Base-by-base conservation (phyloP, 2,113 vertebrate species). In the Periophthalmodon schlosseri region DNA sequence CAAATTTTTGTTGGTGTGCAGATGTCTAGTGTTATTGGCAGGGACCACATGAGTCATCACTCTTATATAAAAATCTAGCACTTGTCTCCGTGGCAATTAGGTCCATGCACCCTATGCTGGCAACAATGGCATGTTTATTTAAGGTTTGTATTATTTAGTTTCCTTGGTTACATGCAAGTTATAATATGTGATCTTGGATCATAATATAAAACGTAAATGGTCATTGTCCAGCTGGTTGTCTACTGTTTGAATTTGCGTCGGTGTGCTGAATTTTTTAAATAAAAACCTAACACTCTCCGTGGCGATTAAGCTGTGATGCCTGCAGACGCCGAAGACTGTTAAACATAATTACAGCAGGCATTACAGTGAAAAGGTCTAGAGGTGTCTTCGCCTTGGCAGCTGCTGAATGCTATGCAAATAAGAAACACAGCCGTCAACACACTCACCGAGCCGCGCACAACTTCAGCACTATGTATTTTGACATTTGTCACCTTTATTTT, bases 401-500 rank as follows among this genome's bases (percentile, higher is more conserved):
- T 21, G 34, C 34, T 39, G 34, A 65, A 65, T 18, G 34, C 63
- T 44, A 65, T 44, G 63, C 34, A 65, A 65, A 65, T 44, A 21
- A 21, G 34, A 39, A 65, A 65, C 34, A n/a, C 61, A 39, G 63
- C 61, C 63, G 63, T 36, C 63, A 16, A 63, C 60, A 39, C 63
- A 65, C 33, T 65, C 60, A 34, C 28, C 6, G 28, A 63, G 34
- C 34, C 63, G n/a, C 33, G 57, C 21, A n/a, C 63, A n/a, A 44
- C 63, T 39, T 39, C 10, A n/a, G 63, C 63, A 39, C 33, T n/a
- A 16, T 13, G 63, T 65, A 65, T 65, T 65, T 65, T 65, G 63
- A 39, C 63, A 65, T 44, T 44, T 44, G 63, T 65, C 63, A 65
- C 63, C 63, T 39, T 65, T 65, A 65, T 65, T 65, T 63, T 65